phyloP scores from a whole-genome alignment of 2,888 invertebrate genomes.

The Apamea monoglypha region DNA sequence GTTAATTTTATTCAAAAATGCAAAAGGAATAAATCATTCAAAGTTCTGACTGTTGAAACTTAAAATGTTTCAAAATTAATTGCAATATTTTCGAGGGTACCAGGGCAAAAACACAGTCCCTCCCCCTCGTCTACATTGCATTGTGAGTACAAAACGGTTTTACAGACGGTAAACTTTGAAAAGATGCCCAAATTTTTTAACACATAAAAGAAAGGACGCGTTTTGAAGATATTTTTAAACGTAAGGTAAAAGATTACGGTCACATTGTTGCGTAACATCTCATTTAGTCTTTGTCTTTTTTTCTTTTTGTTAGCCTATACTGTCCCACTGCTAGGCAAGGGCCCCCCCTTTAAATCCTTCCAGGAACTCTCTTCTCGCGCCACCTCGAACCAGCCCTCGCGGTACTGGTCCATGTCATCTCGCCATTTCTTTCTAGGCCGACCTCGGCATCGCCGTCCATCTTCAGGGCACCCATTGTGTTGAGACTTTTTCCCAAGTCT shows the following conservation, averaged over 20 bases:
- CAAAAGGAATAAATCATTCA: background rate
- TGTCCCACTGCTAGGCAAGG: background rate
- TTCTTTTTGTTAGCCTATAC: background rate
- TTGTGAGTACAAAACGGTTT: slow-evolving; percentile 36
- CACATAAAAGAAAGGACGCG: slow-evolving; percentile 9
- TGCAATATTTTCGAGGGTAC: background rate
- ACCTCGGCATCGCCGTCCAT: too few relatives aligned
- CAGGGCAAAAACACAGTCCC: background rate
- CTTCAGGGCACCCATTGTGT: too few relatives aligned
- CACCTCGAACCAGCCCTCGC: too few relatives aligned
- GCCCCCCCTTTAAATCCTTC: too few relatives aligned
- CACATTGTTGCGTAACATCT: background rate
- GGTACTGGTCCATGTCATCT: too few relatives aligned
- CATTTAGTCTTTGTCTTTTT: background rate
- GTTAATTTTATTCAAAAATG: slow-evolving; percentile 4
- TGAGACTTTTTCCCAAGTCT: too few relatives aligned
- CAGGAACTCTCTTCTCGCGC: too few relatives aligned
- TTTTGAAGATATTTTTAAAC: slow-evolving; percentile 26
- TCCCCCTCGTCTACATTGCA: background rate
- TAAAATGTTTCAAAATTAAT: background rate
- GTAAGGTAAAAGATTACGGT: background rate
- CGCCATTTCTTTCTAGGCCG: too few relatives aligned
- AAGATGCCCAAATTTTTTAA: slow-evolving; percentile 22
- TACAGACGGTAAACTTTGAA: slow-evolving; percentile 40
- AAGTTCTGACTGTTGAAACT: background rate